These are phyloP conservation scores for Odobenus rosmarus DNA, from an alignment of 2,113 vertebrate species.

Conservation along the genomic window DNA sequence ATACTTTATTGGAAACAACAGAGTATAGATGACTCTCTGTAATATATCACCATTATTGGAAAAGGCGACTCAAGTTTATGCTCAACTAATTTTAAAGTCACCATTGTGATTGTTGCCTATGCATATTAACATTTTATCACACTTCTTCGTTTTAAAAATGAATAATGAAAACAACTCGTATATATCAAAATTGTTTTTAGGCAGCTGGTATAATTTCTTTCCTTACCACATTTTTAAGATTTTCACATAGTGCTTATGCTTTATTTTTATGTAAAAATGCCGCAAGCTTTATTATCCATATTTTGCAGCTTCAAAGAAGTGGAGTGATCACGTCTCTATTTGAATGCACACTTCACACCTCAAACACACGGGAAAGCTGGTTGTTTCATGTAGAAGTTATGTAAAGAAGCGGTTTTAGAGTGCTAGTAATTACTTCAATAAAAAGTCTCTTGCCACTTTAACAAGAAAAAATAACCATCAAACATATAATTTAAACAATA, in stretches of 20 bases:
- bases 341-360: not conserved
- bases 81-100: not conserved
- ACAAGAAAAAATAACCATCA: not conserved
- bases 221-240: not conserved
- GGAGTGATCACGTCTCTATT: not conserved
- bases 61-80: not conserved
- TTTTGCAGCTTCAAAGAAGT: slow-evolving; percentile 13
- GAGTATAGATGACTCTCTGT: not conserved
- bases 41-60: not conserved
- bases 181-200: not conserved
- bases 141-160: not conserved
- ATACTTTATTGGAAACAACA: not conserved
- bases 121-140: not conserved
- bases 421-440: not conserved
- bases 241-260: not conserved
- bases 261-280: slow-evolving; percentile 25
- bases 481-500: not conserved
- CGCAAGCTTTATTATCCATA: not conserved
- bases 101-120: not conserved
- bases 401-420: not conserved
- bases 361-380: not conserved
- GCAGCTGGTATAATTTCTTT: not conserved
- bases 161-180: not conserved
- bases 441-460: not conserved
- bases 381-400: not conserved